A percentile compares a stretch with the other conserved stretches of the same genome.
These are phyloP conservation scores for Drosophila nikananu DNA, from an alignment of 1,140 invertebrate genomes.

Conservation along the genomic window DNA sequence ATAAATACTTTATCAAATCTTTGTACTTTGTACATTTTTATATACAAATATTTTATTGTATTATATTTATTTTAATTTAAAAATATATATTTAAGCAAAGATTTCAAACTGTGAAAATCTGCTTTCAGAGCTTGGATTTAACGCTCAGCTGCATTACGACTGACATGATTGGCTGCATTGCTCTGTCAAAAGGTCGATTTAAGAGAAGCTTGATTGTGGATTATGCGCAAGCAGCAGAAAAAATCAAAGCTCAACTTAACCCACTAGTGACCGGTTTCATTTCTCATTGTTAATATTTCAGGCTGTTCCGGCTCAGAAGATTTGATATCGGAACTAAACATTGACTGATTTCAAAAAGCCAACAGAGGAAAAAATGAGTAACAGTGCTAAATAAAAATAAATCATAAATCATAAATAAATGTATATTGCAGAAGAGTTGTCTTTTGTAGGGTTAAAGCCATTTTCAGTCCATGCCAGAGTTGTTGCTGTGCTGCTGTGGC, in stretches of 20 bases:
- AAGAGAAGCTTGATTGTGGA: constrained; percentile 25
- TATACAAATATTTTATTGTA: not conserved
- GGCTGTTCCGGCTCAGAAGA: not conserved
- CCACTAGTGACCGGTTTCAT: not conserved
- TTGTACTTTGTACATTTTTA: not conserved
- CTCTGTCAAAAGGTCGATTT: constrained; percentile 46
- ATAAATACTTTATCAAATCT: too few relatives aligned
- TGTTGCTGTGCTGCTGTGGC: constrained; percentile 53
- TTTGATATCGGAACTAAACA: not conserved
- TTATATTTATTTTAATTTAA: not conserved
- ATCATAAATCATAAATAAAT: not conserved
- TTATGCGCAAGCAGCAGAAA: not conserved
- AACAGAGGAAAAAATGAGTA: not conserved
- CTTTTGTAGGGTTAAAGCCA: constrained; percentile 18
- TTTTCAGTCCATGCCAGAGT: constrained; percentile 21
- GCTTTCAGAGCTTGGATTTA: not conserved
- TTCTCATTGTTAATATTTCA: too few relatives aligned
- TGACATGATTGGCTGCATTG: constrained; percentile 28
- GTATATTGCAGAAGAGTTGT: too few relatives aligned
- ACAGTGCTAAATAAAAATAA: not conserved
- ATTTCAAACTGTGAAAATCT: not conserved
- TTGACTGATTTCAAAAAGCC: not conserved
- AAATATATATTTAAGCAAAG: not conserved
- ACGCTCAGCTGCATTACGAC: constrained; percentile 2
- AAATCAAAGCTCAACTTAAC: constrained; percentile 36